Base-by-base conservation (phyloP, 2,113 vertebrate genomes). In the Rattus rattus region DNA sequence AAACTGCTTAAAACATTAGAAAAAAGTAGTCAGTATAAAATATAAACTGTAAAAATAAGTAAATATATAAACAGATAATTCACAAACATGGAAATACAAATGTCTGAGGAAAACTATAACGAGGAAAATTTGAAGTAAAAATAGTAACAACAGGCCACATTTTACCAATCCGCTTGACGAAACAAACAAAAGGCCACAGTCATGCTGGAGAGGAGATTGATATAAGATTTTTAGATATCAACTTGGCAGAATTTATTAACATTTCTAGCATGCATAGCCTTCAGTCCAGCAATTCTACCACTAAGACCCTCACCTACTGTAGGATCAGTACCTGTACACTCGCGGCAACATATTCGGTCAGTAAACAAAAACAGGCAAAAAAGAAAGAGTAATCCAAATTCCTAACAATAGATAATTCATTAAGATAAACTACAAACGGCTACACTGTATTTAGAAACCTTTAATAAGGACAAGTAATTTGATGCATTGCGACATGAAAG, bases 391-490 rank as follows among this genome's bases (percentile, higher is more conserved):
- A 93, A 87, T 12, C 9, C 79, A 91, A 86, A 72, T 77, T 33
- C 87, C 22, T 90, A 87, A 49, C 39, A 94, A 79, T 56, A 93
- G 89, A 28, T 33, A 73, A 69, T 4, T 54, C 84, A 39, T 73
- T 59, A 90, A 94, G 39, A 87, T 83, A 91, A 91, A 95, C 56
- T n/a, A 94, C 70, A n/a, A 49, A 3, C 20, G 5, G 79, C 28
- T 90, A 56, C 4, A 17, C 70, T 69, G 88, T 39, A 69, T 80
- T 84, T 92, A 47, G 49, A 96, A 93, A 76, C 1, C 49, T 77
- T 79, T 96, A 72, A 72, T 49, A 96, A 95, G 69, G 56, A 95
- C n/a, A 91, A 80, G 47, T 22, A 93, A 19, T 77, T 92, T 89
- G 56, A 90, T 67, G 80, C 56, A 2, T 3, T 86, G 20, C 80